A percentile compares a stretch with the other conserved stretches of the same genome.
Evolutionary conservation across 2,888 invertebrate genomes (phyloP).

Genomic region (Pterostichus madidus): DNA sequence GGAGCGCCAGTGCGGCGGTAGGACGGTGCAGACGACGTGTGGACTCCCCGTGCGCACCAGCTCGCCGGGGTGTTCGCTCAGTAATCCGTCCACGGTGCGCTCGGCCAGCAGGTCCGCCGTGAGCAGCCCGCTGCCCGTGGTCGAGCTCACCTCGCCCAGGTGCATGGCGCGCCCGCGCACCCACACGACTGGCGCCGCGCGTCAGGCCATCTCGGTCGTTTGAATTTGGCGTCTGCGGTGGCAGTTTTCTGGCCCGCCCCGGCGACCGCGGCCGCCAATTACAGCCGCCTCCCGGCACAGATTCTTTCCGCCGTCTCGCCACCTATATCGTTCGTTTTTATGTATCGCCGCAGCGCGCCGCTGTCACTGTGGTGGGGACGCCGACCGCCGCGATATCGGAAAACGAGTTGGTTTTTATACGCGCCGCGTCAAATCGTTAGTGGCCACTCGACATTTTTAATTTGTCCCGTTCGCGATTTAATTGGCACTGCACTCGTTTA

Average conservation of each 20-base stretch:
- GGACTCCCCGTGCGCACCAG: conserved; percentile 95
- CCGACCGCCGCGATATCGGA: conserved; percentile 1
- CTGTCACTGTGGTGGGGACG: conserved; percentile 41
- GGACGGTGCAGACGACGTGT: conserved; percentile 95
- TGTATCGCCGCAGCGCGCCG: conserved; percentile 47
- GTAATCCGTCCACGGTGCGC: conserved; percentile 90
- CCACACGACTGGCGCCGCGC: conserved; percentile 13
- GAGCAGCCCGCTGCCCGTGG: conserved; percentile 81
- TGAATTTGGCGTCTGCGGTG: conserved; percentile 64
- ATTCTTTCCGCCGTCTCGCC: conserved; percentile 65
- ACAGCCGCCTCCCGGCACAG: conserved; percentile 63
- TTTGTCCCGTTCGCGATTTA: conserved; percentile 49
- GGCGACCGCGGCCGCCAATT: conserved; percentile 62
- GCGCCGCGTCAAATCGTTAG: conserved; percentile 60
- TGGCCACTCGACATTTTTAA: conserved; percentile 63
- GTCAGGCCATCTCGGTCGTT: conserved; percentile 56
- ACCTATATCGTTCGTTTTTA: conserved; percentile 67
- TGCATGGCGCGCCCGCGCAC: conserved; percentile 37
- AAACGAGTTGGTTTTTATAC: conserved; percentile 60
- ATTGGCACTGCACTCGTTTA: conserved; percentile 52
- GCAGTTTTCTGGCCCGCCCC: conserved; percentile 51
- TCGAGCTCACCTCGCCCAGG: conserved; percentile 76
- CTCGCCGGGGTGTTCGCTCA: conserved; percentile 95
- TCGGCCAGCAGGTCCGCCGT: conserved; percentile 94
- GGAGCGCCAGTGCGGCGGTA: conserved; percentile 98